Percentiles rank a stretch among this genome's conserved stretches.
Evolutionary conservation across 2,888 invertebrate species (phyloP).

Genomic region (Anaspis maculata): DNA sequence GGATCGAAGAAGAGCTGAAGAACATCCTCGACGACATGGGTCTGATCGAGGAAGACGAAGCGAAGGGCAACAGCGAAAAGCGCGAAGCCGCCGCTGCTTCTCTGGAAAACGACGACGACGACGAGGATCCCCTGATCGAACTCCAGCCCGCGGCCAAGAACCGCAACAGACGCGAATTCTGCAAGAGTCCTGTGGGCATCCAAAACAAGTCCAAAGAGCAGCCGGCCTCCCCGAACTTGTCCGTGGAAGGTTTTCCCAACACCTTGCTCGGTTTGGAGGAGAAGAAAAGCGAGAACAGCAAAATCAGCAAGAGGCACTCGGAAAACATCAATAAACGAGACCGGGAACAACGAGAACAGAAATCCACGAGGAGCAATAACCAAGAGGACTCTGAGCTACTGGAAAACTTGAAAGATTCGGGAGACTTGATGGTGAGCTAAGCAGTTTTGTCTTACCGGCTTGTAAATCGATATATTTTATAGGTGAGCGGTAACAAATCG

Average conservation of each 20-base stretch:
- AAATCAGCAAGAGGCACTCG: too few species aligned
- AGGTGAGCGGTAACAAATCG: conserved; percentile 7
- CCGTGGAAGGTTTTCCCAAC: too few species aligned
- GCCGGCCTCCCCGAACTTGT: too few species aligned
- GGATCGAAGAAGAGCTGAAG: conserved; percentile 24
- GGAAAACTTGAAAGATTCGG: conserved; percentile 8
- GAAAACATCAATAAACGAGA: background rate
- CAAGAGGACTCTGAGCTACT: conserved; percentile 4
- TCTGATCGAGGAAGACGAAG: conserved; percentile 22
- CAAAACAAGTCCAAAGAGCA: too few species aligned
- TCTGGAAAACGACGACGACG: background rate
- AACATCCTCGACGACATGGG: conserved; percentile 29
- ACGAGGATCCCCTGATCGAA: background rate
- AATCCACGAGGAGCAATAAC: background rate
- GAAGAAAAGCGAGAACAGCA: too few species aligned
- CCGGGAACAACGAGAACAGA: background rate
- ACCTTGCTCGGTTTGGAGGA: too few species aligned
- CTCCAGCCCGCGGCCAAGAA: background rate
- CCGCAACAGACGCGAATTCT: background rate
- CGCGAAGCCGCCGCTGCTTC: background rate
- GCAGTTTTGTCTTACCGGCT: too few species aligned
- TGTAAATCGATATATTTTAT: too few species aligned
- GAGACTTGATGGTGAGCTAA: conserved; percentile 1
- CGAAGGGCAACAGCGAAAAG: conserved; percentile 3
- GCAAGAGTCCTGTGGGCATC: too few species aligned